phyloP scores from a whole-genome alignment of 2,888 invertebrate species.

The Drosophila paramelanica region DNA sequence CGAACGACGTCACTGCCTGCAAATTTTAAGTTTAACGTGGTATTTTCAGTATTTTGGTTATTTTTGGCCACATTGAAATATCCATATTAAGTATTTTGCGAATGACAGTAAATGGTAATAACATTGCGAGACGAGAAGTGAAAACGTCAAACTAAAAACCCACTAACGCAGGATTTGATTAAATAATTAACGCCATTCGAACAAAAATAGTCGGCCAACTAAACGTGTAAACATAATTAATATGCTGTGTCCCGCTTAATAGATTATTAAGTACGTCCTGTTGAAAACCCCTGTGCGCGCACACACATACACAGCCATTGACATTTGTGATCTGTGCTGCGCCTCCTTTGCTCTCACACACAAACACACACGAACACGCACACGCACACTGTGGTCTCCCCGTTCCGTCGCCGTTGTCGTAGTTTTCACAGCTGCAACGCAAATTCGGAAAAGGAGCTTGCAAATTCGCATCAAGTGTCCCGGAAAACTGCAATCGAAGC shows the following conservation, averaged over 20 bases:
- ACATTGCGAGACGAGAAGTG: constrained; percentile 62
- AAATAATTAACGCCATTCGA: constrained; percentile 25
- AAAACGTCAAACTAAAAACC: constrained; percentile 57
- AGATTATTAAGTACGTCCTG: constrained; percentile 26
- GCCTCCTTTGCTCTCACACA: constrained; percentile 55
- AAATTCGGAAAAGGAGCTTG: constrained; percentile 68
- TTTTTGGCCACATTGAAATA: constrained; percentile 40
- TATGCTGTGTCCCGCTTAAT: not conserved
- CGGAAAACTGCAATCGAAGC: constrained; percentile 22
- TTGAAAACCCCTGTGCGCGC: constrained; percentile 23
- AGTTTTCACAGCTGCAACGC: constrained; percentile 76
- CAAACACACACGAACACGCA: constrained; percentile 22
- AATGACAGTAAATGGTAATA: constrained; percentile 57
- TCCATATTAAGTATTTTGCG: constrained; percentile 55
- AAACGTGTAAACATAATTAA: not conserved
- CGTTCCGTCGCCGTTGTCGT: constrained; percentile 42
- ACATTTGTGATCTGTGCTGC: constrained; percentile 61
- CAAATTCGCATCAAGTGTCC: constrained; percentile 27
- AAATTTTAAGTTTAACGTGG: not conserved
- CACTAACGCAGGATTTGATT: constrained; percentile 33
- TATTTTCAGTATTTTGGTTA: constrained; percentile 27
- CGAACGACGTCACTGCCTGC: constrained; percentile 7
- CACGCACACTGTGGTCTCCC: constrained; percentile 41
- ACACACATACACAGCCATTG: constrained; percentile 38
- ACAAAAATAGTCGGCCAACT: not conserved